Evolutionary conservation across 2,797 vertebrate genomes (phyloP).

Genomic region (Psittacula derbiana): DNA sequence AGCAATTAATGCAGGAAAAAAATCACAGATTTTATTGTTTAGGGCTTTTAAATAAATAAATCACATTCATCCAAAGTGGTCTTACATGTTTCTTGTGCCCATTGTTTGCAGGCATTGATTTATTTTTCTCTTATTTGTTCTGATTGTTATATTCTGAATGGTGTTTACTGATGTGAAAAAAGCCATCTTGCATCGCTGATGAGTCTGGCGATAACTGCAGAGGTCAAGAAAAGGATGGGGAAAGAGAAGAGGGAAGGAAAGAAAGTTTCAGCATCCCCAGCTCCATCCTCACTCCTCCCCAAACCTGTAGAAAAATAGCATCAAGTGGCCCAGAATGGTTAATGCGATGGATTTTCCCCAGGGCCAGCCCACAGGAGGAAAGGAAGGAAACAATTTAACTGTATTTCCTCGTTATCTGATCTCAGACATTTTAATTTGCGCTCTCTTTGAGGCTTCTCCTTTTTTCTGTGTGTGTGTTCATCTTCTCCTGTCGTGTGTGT

Average conservation of each 20-base stretch:
- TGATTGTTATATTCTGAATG: conserved; percentile 70
- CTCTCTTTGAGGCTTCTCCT: conserved; percentile 30
- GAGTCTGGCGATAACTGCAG: conserved; percentile 70
- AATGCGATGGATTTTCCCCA: conserved; percentile 27
- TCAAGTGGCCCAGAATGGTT: conserved; percentile 8
- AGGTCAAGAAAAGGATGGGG: conserved; percentile 58
- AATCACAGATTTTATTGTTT: conserved; percentile 16
- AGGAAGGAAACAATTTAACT: conserved; percentile 40
- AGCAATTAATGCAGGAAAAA: conserved; percentile 30
- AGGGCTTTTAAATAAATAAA: conserved; percentile 34
- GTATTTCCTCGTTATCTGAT: conserved; percentile 60
- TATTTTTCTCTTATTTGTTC: conserved; percentile 70
- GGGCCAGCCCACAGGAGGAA: neutral
- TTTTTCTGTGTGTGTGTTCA: neutral
- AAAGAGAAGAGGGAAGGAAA: neutral
- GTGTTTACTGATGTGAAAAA: conserved; percentile 77
- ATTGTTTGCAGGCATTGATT: conserved; percentile 71
- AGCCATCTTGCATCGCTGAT: conserved; percentile 70
- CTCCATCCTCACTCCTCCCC: neutral
- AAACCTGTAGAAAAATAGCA: neutral
- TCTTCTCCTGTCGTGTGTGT: neutral
- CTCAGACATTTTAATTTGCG: conserved; percentile 41
- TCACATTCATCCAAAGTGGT: conserved; percentile 38
- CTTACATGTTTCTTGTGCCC: neutral
- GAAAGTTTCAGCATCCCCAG: neutral